Conservation (phyloP, 2,797 vertebrate genomes). For the Melanitta fusca region DNA sequence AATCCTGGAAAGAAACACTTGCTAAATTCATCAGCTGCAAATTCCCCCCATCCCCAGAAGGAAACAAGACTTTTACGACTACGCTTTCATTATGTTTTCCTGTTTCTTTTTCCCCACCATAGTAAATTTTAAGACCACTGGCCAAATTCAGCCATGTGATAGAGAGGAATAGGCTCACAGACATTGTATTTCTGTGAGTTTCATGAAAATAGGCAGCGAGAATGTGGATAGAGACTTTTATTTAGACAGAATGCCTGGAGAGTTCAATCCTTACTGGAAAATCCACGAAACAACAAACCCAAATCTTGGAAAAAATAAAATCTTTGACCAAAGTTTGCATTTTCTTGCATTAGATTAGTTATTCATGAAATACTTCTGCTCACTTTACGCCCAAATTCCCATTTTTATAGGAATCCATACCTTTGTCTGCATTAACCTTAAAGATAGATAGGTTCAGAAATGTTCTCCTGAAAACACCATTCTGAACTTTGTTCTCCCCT, state of each 20-base stretch:
- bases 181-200: neutral
- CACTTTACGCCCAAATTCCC: neutral
- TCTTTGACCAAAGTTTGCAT: neutral
- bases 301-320: neutral
- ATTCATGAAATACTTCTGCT: conserved; percentile 4
- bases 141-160: neutral
- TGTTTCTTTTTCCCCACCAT: neutral
- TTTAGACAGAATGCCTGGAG: neutral
- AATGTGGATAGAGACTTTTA: neutral
- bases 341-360: neutral
- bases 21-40: neutral
- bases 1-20: neutral
- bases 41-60: neutral
- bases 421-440: neutral
- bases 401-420: neutral
- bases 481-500: neutral
- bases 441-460: neutral
- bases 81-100: neutral
- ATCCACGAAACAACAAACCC: neutral
- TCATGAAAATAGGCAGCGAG: neutral
- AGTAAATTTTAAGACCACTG: neutral
- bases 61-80: neutral
- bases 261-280: neutral
- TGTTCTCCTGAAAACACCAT: neutral
- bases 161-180: neutral